These are phyloP conservation scores for Pheosia gnoma DNA, from an alignment of 2,888 invertebrate genomes.

Conservation along the genomic window DNA sequence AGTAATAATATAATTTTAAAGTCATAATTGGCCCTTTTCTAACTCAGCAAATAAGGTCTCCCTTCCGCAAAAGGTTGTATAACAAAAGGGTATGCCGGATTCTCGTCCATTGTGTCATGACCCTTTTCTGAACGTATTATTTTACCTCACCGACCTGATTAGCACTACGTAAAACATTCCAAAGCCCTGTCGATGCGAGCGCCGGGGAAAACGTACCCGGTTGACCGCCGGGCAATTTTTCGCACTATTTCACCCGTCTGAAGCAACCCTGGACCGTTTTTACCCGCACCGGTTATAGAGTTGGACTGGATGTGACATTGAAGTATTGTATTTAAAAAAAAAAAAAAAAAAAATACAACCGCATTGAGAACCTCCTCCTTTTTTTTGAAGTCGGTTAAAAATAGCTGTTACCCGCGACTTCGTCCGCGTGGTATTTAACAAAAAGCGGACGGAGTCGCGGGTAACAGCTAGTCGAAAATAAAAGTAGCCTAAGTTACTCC, in stretches of 20 bases:
- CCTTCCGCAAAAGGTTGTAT: not conserved
- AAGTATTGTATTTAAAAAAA: conserved; percentile 34
- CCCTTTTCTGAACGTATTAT: conserved; percentile 4
- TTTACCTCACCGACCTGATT: conserved; percentile 25
- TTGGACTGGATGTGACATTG: conserved; percentile 43
- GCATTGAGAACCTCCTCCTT: no score
- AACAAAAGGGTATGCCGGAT: conserved; percentile 2
- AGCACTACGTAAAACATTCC: conserved; percentile 32
- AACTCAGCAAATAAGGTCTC: not conserved
- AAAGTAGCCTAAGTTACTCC: no score
- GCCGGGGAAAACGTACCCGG: conserved; percentile 46
- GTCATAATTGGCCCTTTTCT: not conserved
- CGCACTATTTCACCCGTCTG: conserved; percentile 81
- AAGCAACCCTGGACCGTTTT: conserved; percentile 62
- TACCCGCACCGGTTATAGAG: conserved; percentile 36
- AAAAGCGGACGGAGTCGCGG: no score
- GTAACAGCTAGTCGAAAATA: no score
- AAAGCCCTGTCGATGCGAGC: conserved; percentile 27
- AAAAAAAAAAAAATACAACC: no score
- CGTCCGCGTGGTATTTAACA: no score
- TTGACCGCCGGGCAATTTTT: conserved; percentile 75
- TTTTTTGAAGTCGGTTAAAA: no score
- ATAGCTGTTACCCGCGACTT: no score
- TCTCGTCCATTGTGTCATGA: not conserved
- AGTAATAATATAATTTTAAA: not conserved